These are phyloP conservation scores for Cylloceria caligata DNA, from an alignment of 2,888 invertebrate species.

Conservation along the genomic window DNA sequence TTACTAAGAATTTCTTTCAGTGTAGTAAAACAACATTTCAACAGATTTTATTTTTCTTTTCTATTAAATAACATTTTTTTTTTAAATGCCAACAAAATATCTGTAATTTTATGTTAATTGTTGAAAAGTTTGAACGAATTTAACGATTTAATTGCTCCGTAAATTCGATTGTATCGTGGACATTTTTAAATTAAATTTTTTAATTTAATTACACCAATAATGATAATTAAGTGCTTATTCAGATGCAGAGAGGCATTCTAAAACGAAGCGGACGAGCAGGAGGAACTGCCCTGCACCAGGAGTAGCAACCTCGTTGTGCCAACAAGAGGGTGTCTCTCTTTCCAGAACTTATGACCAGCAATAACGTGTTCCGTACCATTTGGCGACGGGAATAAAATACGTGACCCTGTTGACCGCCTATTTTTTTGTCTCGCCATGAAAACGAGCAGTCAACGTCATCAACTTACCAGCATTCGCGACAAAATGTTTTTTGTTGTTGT, in stretches of 20 bases:
- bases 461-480: not conserved
- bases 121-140: too few species aligned
- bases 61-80: too few species aligned
- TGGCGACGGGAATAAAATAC: constrained; percentile 24
- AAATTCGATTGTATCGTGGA: too few species aligned
- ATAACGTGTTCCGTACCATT: constrained; percentile 50
- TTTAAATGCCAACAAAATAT: too few species aligned
- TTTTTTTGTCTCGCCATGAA: not conserved
- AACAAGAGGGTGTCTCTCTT: constrained; percentile 10
- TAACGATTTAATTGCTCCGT: too few species aligned
- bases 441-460: constrained; percentile 8
- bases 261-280: not conserved
- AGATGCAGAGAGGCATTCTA: not conserved
- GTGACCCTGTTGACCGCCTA: constrained; percentile 26
- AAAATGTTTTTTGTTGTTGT: not conserved
- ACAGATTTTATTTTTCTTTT: too few species aligned
- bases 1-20: too few species aligned
- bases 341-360: constrained; percentile 37
- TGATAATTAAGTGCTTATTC: not conserved
- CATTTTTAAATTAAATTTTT: too few species aligned
- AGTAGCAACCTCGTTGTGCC: constrained; percentile 3
- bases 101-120: too few species aligned
- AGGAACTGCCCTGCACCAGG: not conserved
- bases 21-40: too few species aligned
- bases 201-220: not conserved